Evolutionary conservation across 2,797 vertebrate genomes (phyloP).

Genomic region (Rhinophrynus dorsalis): DNA sequence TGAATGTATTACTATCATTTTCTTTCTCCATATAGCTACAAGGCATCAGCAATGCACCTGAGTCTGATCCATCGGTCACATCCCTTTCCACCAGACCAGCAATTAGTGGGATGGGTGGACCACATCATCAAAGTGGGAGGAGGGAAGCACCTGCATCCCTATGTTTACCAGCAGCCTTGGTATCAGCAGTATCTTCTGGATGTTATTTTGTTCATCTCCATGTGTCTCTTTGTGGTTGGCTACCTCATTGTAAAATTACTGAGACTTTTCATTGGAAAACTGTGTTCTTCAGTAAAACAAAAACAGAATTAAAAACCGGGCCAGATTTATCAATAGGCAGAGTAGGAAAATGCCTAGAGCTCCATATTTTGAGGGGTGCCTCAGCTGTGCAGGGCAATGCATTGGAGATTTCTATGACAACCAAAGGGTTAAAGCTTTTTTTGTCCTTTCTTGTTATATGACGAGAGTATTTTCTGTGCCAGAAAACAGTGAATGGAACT

Average conservation of each 20-base stretch:
- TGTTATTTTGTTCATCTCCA: constrained; percentile 56
- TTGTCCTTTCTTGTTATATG: too few species aligned
- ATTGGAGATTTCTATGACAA: too few species aligned
- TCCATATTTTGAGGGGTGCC: too few species aligned
- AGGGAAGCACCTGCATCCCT: constrained; percentile 63
- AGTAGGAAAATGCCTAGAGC: too few species aligned
- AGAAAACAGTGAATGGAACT: too few species aligned
- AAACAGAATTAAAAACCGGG: constrained; percentile 19
- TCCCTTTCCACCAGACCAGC: constrained; percentile 60
- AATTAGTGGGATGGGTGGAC: constrained; percentile 67
- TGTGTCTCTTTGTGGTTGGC: constrained; percentile 35
- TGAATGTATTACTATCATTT: background rate
- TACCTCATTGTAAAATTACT: constrained; percentile 18
- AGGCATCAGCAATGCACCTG: constrained; percentile 59
- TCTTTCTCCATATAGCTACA: constrained; percentile 61
- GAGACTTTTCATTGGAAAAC: background rate
- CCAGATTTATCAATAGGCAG: too few species aligned
- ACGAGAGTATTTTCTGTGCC: too few species aligned
- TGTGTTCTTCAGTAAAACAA: background rate
- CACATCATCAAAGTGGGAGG: constrained; percentile 64
- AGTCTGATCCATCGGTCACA: constrained; percentile 66
- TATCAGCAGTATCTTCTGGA: constrained; percentile 68
- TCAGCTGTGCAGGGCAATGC: too few species aligned
- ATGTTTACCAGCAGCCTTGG: constrained; percentile 62
- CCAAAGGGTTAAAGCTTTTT: too few species aligned